Evolutionary conservation across 2,888 invertebrate species (phyloP), one percentile per base, ranked within the genome.

Genomic region (Biston stratarius): DNA sequence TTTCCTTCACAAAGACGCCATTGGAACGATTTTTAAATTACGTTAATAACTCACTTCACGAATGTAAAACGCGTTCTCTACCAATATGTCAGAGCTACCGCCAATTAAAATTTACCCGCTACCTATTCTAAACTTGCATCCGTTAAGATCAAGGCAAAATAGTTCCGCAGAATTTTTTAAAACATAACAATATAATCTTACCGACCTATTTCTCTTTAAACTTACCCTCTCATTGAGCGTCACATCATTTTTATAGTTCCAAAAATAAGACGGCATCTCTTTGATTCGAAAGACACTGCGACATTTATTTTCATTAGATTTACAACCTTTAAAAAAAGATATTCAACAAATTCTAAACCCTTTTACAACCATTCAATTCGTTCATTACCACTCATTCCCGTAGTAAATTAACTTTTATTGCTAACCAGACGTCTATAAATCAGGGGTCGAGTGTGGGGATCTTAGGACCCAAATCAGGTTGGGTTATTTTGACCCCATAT

Each of bases 381-480:
- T 61, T 81, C 77, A 83, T 84, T 84, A 84, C 78, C 77, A 74
- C 49, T 58, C 72, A 77, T 80, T 81, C 80, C 81, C 76, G 76
- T 78, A 81, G 75, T 83, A 83, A 84, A 86, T 80, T 83, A 73
- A 81, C 72, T 71, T 83, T 85, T 84, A 85, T 82, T 75, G 74
- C 82, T 74, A 74, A 73, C 75, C 75, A 77, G 77, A 51, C 51
- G 76, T 66, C 67, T 69, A 81, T 84, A 84, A 84, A 84, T 84
- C 82, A 83, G 73, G 67, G 70, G 71, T 74, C 65, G 69, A 72
- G 59, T 61, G 58, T 70, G 73, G 75, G 82, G 81, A 79, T 73
- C 73, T 68, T 77, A 80, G 76, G 76, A 77, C 71, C 74, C 51
- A 58, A 71, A 73, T 70, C 61, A 70, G 57, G 64, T 66, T 67